Evolutionary conservation across 2,888 invertebrate genomes (phyloP).

Genomic region (Phyllotreta cruciferae): DNA sequence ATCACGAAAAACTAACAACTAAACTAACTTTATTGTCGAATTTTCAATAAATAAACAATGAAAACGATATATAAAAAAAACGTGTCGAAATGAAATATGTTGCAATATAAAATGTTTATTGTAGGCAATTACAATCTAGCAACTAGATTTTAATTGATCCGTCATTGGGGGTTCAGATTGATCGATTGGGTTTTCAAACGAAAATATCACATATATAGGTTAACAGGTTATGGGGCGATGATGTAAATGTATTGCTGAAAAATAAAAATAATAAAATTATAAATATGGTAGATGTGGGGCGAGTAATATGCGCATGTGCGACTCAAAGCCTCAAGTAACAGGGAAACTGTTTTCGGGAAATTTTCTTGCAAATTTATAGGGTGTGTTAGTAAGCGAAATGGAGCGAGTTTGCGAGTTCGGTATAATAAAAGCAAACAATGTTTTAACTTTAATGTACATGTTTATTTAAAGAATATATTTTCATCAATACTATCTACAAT

Average conservation of each 20-base stretch:
- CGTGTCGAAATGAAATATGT: no score
- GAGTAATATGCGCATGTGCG: constrained; percentile 40
- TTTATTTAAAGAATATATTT: no score
- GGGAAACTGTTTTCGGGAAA: constrained; percentile 33
- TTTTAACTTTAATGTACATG: no score
- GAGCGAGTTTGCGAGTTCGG: no score
- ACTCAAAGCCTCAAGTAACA: constrained; percentile 5
- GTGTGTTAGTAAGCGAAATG: no score
- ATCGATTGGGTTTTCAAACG: constrained; percentile 2
- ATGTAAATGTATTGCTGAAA: constrained; percentile 56
- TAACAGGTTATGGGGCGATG: constrained; percentile 54
- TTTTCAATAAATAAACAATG: no score
- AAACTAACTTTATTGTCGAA: no score
- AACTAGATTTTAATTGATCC: constrained; percentile 5
- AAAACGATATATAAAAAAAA: no score
- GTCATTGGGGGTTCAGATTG: neutral
- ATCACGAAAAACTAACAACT: constrained; percentile 6
- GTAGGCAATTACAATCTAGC: neutral
- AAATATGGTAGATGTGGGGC: constrained; percentile 36
- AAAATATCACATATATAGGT: constrained; percentile 36
- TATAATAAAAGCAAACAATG: no score
- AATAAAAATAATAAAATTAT: constrained; percentile 51
- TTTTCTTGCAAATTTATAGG: no score
- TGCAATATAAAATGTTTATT: no score
- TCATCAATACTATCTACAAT: no score